Percentiles rank a stretch among this genome's conserved stretches.
Conservation (phyloP, 2,888 invertebrate genomes). For the Drosophila mayaguana region DNA sequence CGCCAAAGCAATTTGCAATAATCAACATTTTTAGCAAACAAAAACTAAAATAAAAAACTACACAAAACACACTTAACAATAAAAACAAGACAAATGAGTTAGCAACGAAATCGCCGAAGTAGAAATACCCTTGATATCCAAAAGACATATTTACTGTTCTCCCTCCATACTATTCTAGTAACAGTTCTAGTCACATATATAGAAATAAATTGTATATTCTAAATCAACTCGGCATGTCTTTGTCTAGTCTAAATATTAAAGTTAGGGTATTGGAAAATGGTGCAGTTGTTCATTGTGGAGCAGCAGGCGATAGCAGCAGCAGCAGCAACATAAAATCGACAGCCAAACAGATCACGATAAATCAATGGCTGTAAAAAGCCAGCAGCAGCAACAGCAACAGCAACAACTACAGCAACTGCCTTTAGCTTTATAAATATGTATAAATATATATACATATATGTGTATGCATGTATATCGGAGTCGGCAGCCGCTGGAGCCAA, state of each 20-base stretch:
- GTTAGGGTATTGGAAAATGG: constrained; percentile 43
- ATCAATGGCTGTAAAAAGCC: constrained; percentile 73
- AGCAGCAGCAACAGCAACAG: constrained; percentile 46
- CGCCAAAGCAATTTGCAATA: constrained; percentile 82
- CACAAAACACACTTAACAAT: constrained; percentile 30
- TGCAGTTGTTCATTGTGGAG: constrained; percentile 57
- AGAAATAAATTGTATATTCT: neutral
- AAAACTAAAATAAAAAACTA: constrained; percentile 31
- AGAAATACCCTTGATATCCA: constrained; percentile 11
- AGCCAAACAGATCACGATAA: constrained; percentile 81
- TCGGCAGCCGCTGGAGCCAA: constrained; percentile 54
- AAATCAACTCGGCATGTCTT: neutral
- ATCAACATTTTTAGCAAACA: constrained; percentile 70
- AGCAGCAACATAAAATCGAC: constrained; percentile 73
- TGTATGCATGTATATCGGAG: constrained; percentile 57
- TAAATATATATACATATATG: constrained; percentile 9
- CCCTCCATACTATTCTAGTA: too few species aligned
- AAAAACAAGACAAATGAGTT: constrained; percentile 26
- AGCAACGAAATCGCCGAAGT: neutral
- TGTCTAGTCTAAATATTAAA: neutral
- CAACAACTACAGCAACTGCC: constrained; percentile 44
- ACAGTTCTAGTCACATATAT: neutral
- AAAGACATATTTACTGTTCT: too few species aligned
- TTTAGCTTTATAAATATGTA: constrained; percentile 21
- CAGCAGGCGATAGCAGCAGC: constrained; percentile 24